phyloP scores from a whole-genome alignment of 2,888 invertebrate species.

The Lepidochrysops patricia region DNA sequence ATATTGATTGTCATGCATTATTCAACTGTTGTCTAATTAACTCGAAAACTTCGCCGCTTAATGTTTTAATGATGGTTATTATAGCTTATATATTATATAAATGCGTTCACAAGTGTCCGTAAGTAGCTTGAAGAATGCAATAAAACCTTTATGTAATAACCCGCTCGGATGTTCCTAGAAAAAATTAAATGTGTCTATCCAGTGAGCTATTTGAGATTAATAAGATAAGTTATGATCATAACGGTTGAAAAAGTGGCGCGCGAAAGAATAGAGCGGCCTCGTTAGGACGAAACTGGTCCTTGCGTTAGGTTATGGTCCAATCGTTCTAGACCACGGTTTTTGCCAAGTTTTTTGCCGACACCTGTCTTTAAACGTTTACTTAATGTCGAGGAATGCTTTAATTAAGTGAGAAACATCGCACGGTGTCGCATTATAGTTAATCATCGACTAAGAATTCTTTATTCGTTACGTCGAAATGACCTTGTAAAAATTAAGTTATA shows the following conservation, averaged over 20 bases:
- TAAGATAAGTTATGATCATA: constrained; percentile 38
- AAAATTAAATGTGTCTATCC: constrained; percentile 29
- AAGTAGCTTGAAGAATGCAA: constrained; percentile 25
- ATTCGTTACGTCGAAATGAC: constrained; percentile 9
- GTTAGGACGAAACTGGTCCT: constrained; percentile 32
- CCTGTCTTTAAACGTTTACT: constrained; percentile 39
- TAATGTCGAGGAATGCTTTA: constrained; percentile 47
- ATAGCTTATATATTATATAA: constrained; percentile 25
- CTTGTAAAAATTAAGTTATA: constrained; percentile 3
- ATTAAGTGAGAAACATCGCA: constrained; percentile 57
- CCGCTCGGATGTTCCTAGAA: constrained; percentile 24
- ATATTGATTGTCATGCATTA: constrained; percentile 48
- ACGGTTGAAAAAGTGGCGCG: constrained; percentile 34
- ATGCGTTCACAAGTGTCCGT: constrained; percentile 25
- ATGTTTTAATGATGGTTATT: constrained; percentile 32
- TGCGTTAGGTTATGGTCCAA: constrained; percentile 35
- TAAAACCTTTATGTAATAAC: constrained; percentile 23
- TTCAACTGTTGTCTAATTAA: constrained; percentile 43
- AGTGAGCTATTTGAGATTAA: constrained; percentile 33
- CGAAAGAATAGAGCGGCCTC: constrained; percentile 37
- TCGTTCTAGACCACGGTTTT: constrained; percentile 43
- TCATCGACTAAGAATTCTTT: constrained; percentile 30
- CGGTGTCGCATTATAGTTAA: constrained; percentile 42
- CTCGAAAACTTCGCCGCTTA: constrained; percentile 20
- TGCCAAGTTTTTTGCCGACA: constrained; percentile 43